Base-by-base conservation (phyloP, 2,113 vertebrate genomes). In the Paradisaea rubra region DNA sequence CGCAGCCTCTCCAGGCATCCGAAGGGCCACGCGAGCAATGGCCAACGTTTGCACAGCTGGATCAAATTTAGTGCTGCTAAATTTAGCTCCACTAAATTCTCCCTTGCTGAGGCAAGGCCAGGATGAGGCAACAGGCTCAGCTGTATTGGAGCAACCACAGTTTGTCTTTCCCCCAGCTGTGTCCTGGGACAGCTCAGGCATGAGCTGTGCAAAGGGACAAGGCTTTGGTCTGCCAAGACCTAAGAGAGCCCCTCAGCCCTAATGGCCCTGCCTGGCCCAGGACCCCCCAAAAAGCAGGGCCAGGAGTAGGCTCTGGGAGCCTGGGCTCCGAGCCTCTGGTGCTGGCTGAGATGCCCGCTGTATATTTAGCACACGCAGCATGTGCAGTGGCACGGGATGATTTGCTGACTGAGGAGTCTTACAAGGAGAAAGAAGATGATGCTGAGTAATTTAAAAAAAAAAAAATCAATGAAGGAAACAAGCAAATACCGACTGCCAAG, bases 1-100 rank as follows among this genome's bases (percentile, higher is more conserved):
- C 0, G 8, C 47, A 18, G 66, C 76, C 0, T 6, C 71, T 50
- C 17, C 44, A 25, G 83, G 59, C 50, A 49, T 1, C 73, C 47
- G 0, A 54, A 54, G 65, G 78, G 83, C 72, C 22, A 3, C 0
- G 14, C 5, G 0, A 74, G 81, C 77, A 7, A 6, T 1, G 2
- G 65, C 15, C 8, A 83, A 7, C 15, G 1, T 45, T 64, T 69
- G 71, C 66, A 71, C 73, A 76, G 91, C 81, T 72, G 84, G 23
- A 76, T 42, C 80, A 22, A 22, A 71, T 81, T 74, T 22, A 93
- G 69, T 1, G 20, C 16, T n/a, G 87, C 45, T 77, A 91, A 77
- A 87, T 69, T 78, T 77, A 94, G 56, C 70, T 45, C 45, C 7
- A 1, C 37, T 41, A 7, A 60, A 65, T 35, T 45, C 70, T 42